Percentiles rank a stretch among this genome's conserved stretches.
Evolutionary conservation across 1,140 invertebrate genomes (phyloP).

Genomic region (Apocrypta bakeri): DNA sequence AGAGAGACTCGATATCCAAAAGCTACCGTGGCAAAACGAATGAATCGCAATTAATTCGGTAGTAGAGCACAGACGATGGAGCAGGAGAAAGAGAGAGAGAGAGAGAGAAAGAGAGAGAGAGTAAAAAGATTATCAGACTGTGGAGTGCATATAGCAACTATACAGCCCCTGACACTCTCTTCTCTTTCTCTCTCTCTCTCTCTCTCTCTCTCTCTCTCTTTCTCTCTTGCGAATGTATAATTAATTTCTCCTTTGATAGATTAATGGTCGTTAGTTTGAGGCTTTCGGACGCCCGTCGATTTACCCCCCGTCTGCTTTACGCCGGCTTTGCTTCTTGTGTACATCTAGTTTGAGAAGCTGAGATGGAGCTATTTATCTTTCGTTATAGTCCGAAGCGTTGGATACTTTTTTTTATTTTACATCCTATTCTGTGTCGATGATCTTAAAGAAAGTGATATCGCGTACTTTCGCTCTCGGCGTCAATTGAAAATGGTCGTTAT

Average conservation of each 20-base stretch:
- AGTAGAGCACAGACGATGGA: too few relatives aligned
- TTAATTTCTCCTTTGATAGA: slow-evolving; percentile 63
- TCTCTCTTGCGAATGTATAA: slow-evolving; percentile 56
- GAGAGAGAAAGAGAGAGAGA: not conserved
- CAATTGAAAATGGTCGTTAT: not conserved
- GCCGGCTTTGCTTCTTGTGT: not conserved
- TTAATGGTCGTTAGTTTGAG: slow-evolving; percentile 58
- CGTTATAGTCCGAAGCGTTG: not conserved
- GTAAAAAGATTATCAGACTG: slow-evolving; percentile 47
- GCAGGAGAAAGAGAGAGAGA: not conserved
- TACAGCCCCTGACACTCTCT: not conserved
- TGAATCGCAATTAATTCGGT: slow-evolving; percentile 3
- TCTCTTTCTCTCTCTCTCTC: too few relatives aligned
- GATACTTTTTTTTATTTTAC: too few relatives aligned
- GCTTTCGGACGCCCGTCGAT: slow-evolving; percentile 26
- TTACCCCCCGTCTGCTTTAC: not conserved
- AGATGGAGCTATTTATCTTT: slow-evolving; percentile 17
- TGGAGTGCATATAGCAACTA: not conserved
- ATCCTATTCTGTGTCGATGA: too few relatives aligned
- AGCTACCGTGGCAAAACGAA: not conserved
- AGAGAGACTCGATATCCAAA: slow-evolving; percentile 4
- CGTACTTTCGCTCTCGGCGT: not conserved
- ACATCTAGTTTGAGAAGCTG: not conserved
- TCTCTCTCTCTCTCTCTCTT: not conserved
- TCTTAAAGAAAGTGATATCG: not conserved